Base-by-base conservation (phyloP, 1,140 invertebrate genomes). In the Zaprionus gabonicus region DNA sequence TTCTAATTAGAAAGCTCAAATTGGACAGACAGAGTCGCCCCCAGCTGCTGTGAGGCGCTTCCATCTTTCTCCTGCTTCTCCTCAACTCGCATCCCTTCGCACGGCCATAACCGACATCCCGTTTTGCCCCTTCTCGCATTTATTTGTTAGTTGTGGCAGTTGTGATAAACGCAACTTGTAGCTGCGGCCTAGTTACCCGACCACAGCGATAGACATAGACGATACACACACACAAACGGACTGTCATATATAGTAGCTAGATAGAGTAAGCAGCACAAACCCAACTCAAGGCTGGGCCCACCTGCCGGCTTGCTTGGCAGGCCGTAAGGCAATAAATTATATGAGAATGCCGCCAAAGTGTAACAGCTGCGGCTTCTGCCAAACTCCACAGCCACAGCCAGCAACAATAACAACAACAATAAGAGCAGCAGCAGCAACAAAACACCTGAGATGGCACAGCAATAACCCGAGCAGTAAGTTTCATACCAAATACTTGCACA, bases 311-410 rank as follows among this genome's bases (percentile, higher is more conserved):
- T 81, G 76, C 53, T 76, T 73, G 65, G 65, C 71, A 66, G 65
- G 51, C 71, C 53, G 76, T 51, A 69, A 70, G 73, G 85, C 79
- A 88, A 88, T 88, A 88, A 88, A 88, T 88, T 88, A 88, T 90
- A 88, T 81, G 81, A 88, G 84, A 88, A 84, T 80, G 85, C 85
- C 85, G 81, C 85, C 76, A 90, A 88, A 88, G 85, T 85, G 79
- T 81, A 88, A 79, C 85, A 88, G 85, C 85, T 88, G 85, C 73
- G 84, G 81, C 80, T 78, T 71, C 66, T 63, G 74, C 82, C 77
- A 72, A 79, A 74, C 72, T 76, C 68, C 63, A 28, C n/a, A 53
- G 27, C 65, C 58, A 31, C 56, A 68, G 34, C 17, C 28, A 13
- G 41, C 27, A 64, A 20, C 59, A 44, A 56, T 41, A 60, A 44